These are phyloP conservation scores for Liodrosophila aerea DNA, from an alignment of 2,888 invertebrate genomes.

Conservation along the genomic window DNA sequence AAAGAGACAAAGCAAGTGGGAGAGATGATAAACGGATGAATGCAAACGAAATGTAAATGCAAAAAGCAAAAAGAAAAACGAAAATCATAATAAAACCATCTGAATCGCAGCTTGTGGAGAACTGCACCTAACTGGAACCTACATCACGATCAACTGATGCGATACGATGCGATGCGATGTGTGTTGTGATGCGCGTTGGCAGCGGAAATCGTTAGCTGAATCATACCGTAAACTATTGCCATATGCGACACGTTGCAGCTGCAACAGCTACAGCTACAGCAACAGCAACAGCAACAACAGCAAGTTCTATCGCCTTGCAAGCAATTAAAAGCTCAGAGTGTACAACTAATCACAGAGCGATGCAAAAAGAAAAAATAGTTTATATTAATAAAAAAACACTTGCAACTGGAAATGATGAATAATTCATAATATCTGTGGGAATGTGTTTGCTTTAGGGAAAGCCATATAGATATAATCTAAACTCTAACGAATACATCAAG, in stretches of 20 bases:
- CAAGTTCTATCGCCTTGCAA: neutral
- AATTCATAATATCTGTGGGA: too few relatives aligned
- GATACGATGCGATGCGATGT: conserved; percentile 13
- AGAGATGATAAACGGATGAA: conserved; percentile 26
- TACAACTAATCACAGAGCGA: conserved; percentile 2
- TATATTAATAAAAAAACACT: neutral
- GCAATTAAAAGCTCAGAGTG: conserved; percentile 16
- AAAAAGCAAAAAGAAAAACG: too few relatives aligned
- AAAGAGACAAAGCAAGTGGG: neutral
- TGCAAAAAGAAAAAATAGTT: neutral
- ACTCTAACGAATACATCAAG: too few relatives aligned
- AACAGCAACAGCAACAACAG: neutral
- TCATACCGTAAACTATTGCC: conserved; percentile 26
- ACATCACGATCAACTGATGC: conserved; percentile 17
- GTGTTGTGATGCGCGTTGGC: conserved; percentile 55
- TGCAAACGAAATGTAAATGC: conserved; percentile 29
- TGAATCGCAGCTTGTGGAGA: conserved; percentile 13
- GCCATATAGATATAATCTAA: too few relatives aligned
- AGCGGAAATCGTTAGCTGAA: conserved; percentile 70
- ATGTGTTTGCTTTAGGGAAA: too few relatives aligned
- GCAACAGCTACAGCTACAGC: conserved; percentile 1
- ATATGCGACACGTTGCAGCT: conserved; percentile 9
- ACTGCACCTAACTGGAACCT: conserved; percentile 25
- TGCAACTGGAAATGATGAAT: neutral
- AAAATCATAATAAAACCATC: conserved; percentile 10